Conservation (phyloP, 2,888 invertebrate genomes). For the Agrilus mali region DNA sequence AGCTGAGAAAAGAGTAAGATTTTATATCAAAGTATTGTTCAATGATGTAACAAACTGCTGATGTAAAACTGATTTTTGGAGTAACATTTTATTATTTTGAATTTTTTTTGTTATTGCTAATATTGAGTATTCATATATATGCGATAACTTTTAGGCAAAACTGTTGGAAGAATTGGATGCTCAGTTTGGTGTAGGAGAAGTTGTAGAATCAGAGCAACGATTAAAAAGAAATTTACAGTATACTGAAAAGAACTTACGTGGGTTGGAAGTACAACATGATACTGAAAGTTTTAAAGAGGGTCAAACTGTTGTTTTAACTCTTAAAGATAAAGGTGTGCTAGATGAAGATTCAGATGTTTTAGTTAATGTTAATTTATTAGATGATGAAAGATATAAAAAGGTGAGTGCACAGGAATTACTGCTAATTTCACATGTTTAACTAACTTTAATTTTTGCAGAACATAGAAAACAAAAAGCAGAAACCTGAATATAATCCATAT, state of each 20-base stretch:
- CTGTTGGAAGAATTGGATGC: slow-evolving; percentile 89
- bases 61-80: no score
- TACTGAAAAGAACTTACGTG: slow-evolving; percentile 57
- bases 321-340: slow-evolving; percentile 85
- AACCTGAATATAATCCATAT: slow-evolving; percentile 76
- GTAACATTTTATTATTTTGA: no score
- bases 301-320: slow-evolving; percentile 73
- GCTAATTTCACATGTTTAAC: background rate
- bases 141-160: slow-evolving; percentile 59
- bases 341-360: slow-evolving; percentile 80
- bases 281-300: slow-evolving; percentile 60
- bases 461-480: slow-evolving; percentile 70
- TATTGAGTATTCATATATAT: no score
- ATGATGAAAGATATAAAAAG: slow-evolving; percentile 73
- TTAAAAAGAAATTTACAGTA: slow-evolving; percentile 50
- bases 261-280: slow-evolving; percentile 79
- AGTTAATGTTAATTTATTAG: slow-evolving; percentile 81
- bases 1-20: slow-evolving; percentile 66
- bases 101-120: no score
- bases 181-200: slow-evolving; percentile 79
- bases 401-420: slow-evolving; percentile 26
- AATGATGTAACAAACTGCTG: no score
- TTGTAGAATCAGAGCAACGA: slow-evolving; percentile 67
- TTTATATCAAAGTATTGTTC: background rate
- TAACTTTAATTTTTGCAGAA: slow-evolving; percentile 41